Evolutionary conservation across 2,113 vertebrate species (phyloP).

Genomic region (Formicarius rufipectus): DNA sequence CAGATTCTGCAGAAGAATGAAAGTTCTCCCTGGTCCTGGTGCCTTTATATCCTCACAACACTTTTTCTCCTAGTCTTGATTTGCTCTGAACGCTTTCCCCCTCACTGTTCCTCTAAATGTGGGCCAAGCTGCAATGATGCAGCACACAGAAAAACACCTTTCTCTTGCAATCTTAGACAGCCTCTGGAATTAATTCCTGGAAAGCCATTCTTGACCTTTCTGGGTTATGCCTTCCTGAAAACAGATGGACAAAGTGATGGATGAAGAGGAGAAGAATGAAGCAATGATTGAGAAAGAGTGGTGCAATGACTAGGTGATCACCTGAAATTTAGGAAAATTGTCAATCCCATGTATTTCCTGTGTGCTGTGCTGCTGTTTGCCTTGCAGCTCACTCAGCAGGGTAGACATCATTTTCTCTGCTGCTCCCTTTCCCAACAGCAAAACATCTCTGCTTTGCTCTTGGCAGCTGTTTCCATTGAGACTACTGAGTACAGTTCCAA

Average conservation of each 20-base stretch:
- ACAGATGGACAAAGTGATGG: not conserved
- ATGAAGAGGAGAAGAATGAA: not conserved
- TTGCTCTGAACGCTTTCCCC: not conserved
- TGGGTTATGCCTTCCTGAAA: not conserved
- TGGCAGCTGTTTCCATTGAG: not conserved
- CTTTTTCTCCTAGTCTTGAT: not conserved
- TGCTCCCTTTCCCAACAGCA: not conserved
- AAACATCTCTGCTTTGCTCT: not conserved
- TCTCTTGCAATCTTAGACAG: slow-evolving; percentile 45
- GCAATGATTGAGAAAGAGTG: not conserved
- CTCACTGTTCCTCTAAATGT: slow-evolving; percentile 38
- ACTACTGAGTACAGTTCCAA: not conserved
- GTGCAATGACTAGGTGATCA: not conserved
- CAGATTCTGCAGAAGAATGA: not conserved
- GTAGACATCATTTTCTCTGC: not conserved
- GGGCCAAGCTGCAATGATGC: slow-evolving; percentile 52
- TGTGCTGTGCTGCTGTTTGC: not conserved
- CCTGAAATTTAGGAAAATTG: not conserved
- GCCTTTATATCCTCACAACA: not conserved
- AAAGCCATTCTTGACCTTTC: slow-evolving; percentile 16
- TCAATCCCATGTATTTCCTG: not conserved
- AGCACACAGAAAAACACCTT: slow-evolving; percentile 43
- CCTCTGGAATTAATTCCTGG: slow-evolving; percentile 56
- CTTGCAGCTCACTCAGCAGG: not conserved
- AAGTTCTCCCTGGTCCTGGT: not conserved